Evolutionary conservation across 64 coral and sea anemone species (phyloP), one percentile per base, ranked within the genome.

Genomic region (Montipora efflorescens): DNA sequence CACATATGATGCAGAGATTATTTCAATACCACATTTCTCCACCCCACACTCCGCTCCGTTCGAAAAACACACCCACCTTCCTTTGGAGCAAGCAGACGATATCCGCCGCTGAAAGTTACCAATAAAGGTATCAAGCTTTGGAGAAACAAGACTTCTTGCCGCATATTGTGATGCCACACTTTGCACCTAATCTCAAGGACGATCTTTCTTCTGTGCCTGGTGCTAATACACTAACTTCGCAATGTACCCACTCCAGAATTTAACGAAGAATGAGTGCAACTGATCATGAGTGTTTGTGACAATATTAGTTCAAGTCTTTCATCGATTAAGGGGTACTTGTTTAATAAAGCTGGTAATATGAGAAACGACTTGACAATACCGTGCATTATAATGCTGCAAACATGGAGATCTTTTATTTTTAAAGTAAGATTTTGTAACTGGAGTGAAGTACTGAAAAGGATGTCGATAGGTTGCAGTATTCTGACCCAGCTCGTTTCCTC

Each of bases 291-390:
- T 71, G 68, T 23, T 7, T 23, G 68, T 21, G 14, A 71, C 21
- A 15, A 0, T 2, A 23, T 71, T 23, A 11, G 20, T 71, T 23
- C 18, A 3, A 71, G 68, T 71, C 68, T 71, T 22, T 71, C 68
- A 23, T 71, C 68, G 21, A 21, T 18, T 78, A 2, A 16, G 1
- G 15, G 15, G 3, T 13, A 48, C 43, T 50, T 8, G 3, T 49
- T 48, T 11, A 78, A 50, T 48, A 78, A 48, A 47, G 14, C 76
- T 19, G 76, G 76, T 78, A 78, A 78, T 49, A 18, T 78, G 76
- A 78, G 44, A 13, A 78, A 76, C 48, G 11, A 16, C 16, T 48
- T 78, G 44, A 50, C 46, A 78, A 36, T 14, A 77, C 11, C 44
- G 25, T 14, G 8, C 23, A 36, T 59, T 59, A 58, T 22, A 13